Evolutionary conservation across 2,888 invertebrate genomes (phyloP).

Genomic region (Lycocerus yunnanus): DNA sequence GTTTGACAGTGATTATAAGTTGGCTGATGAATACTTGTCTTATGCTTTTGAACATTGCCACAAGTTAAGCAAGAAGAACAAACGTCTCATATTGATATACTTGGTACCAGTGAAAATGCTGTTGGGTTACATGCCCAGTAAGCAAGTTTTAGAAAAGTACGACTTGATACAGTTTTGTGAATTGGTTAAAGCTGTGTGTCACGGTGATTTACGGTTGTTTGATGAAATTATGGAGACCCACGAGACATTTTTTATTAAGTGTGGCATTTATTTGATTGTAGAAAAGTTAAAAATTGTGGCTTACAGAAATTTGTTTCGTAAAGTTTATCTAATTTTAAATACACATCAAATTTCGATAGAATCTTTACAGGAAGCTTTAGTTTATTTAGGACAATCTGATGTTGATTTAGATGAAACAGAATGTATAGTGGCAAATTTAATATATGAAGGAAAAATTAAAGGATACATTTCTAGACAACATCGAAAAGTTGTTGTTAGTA

Average conservation of each 20-base stretch:
- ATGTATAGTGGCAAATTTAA: conserved; percentile 95
- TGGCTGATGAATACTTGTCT: conserved; percentile 89
- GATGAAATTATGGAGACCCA: conserved; percentile 84
- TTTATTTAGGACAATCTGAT: conserved; percentile 80
- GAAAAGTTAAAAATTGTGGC: conserved; percentile 95
- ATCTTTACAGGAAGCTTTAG: conserved; percentile 80
- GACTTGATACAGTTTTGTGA: conserved; percentile 90
- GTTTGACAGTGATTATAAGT: conserved; percentile 96
- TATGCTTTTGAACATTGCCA: conserved; percentile 95
- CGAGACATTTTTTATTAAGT: conserved; percentile 91
- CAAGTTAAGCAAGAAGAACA: conserved; percentile 79
- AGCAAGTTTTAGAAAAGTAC: conserved; percentile 81
- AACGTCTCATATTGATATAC: conserved; percentile 90
- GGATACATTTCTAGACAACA: conserved; percentile 98
- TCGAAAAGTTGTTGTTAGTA: conserved; percentile 95
- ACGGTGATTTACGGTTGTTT: conserved; percentile 84
- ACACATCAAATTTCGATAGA: conserved; percentile 89
- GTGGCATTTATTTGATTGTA: conserved; percentile 96
- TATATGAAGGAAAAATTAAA: conserved; percentile 95
- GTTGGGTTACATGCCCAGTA: conserved; percentile 91
- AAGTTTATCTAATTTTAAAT: conserved; percentile 77
- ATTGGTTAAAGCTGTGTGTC: conserved; percentile 84
- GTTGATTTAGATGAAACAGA: conserved; percentile 94
- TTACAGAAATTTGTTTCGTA: conserved; percentile 94
- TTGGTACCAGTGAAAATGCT: conserved; percentile 97